phyloP scores from a whole-genome alignment of 2,113 vertebrate genomes.

The Rhinoptilus africanus region DNA sequence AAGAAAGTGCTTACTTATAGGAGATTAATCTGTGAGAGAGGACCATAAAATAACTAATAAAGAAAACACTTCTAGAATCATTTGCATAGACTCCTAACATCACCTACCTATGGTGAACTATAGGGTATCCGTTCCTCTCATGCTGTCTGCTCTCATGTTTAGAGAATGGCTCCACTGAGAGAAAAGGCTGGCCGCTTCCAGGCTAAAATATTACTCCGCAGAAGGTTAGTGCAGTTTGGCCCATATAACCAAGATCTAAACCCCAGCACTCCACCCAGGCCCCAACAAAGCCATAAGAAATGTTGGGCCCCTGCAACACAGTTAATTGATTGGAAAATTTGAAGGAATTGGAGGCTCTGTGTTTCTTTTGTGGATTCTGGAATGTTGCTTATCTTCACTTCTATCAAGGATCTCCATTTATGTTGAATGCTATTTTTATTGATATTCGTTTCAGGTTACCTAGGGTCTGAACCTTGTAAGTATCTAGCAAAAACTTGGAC shows the following conservation, averaged over 20 bases:
- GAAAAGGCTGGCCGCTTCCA: background rate
- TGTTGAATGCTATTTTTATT: background rate
- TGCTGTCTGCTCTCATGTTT: background rate
- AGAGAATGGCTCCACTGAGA: background rate
- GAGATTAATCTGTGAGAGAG: conserved; percentile 9
- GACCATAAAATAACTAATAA: background rate
- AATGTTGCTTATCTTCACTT: background rate
- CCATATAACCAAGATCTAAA: background rate
- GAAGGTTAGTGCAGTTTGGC: background rate
- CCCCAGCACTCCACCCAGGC: background rate
- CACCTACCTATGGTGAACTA: background rate
- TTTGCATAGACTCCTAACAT: background rate
- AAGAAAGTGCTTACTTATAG: conserved; percentile 37
- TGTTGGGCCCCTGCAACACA: background rate
- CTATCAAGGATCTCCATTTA: background rate
- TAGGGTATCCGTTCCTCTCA: background rate
- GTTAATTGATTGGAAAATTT: background rate
- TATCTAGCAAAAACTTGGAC: background rate
- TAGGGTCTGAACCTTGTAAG: background rate
- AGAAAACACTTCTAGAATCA: background rate
- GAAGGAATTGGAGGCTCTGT: background rate
- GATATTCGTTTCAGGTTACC: background rate
- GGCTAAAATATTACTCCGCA: background rate
- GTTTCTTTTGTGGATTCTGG: background rate
- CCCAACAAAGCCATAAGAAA: background rate